A percentile compares a stretch with the other conserved stretches of the same genome.
These are phyloP conservation scores for Eunapius fragilis DNA, from an alignment of 37 sponge, comb jelly and placozoan species.

Conservation along the genomic window DNA sequence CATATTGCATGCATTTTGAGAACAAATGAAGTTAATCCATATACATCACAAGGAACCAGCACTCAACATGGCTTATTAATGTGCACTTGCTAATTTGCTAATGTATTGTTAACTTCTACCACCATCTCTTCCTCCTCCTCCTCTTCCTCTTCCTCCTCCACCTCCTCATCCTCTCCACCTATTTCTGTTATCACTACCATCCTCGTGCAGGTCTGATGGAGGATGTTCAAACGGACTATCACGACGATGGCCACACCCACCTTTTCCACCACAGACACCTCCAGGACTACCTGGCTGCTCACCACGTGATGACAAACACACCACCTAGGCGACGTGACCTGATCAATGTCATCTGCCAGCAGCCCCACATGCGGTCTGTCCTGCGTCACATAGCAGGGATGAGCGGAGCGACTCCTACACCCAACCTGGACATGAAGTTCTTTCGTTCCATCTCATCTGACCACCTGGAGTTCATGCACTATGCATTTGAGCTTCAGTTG, in stretches of 20 bases:
- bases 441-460: not conserved
- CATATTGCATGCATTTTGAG: too few relatives aligned
- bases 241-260: not conserved
- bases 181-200: too few relatives aligned
- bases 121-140: too few relatives aligned
- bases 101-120: too few relatives aligned
- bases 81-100: too few relatives aligned
- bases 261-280: not conserved
- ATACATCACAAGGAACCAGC: too few relatives aligned
- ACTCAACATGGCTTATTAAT: too few relatives aligned
- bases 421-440: not conserved
- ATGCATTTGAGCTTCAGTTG: not conserved
- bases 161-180: too few relatives aligned
- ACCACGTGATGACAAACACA: not conserved
- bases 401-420: not conserved
- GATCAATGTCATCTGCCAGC: not conserved
- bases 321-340: not conserved
- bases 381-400: not conserved
- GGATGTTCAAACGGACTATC: not conserved
- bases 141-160: too few relatives aligned
- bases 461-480: not conserved
- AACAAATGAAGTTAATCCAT: too few relatives aligned
- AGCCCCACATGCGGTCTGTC: not conserved
- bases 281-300: not conserved
- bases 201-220: not conserved